Evolutionary conservation across 2,113 vertebrate species (phyloP).

Genomic region (Oryzias woworae): DNA sequence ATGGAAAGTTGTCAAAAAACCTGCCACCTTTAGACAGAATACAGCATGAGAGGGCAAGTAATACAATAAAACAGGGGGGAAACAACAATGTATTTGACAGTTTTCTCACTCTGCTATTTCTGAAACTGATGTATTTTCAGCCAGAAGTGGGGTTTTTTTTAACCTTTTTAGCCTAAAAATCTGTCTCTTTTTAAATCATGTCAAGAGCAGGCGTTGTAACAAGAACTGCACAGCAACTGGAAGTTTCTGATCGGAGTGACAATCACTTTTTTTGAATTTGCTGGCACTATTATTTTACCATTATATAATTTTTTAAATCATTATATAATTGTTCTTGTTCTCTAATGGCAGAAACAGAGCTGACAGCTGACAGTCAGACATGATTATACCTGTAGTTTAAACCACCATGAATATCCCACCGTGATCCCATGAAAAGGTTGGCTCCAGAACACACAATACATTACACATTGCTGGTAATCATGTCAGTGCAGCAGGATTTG

Average conservation of each 20-base stretch:
- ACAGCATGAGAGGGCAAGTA: neutral
- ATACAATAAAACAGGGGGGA: neutral
- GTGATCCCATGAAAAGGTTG: constrained; percentile 7
- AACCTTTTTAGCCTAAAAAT: neutral
- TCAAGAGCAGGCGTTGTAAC: neutral
- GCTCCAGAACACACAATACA: constrained; percentile 13
- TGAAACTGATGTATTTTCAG: neutral
- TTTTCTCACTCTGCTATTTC: neutral
- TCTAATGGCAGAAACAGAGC: constrained; percentile 17
- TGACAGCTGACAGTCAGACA: constrained; percentile 30
- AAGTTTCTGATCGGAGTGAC: constrained; percentile 7
- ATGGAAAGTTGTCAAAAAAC: constrained; percentile 35
- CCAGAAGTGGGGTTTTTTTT: neutral
- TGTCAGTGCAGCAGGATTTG: constrained; percentile 17
- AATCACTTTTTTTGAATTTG: constrained; percentile 28
- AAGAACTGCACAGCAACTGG: neutral
- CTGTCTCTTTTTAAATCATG: neutral
- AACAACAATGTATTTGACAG: no score
- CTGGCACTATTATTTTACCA: constrained; percentile 14
- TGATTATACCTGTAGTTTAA: constrained; percentile 47
- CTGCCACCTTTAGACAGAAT: constrained; percentile 18
- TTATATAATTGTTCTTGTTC: constrained; percentile 53
- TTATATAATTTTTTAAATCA: constrained; percentile 42
- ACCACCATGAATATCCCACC: constrained; percentile 25
- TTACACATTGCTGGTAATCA: constrained; percentile 20